phyloP scores from a whole-genome alignment of 2,888 invertebrate genomes.

The Gandaritis pyraliata region DNA sequence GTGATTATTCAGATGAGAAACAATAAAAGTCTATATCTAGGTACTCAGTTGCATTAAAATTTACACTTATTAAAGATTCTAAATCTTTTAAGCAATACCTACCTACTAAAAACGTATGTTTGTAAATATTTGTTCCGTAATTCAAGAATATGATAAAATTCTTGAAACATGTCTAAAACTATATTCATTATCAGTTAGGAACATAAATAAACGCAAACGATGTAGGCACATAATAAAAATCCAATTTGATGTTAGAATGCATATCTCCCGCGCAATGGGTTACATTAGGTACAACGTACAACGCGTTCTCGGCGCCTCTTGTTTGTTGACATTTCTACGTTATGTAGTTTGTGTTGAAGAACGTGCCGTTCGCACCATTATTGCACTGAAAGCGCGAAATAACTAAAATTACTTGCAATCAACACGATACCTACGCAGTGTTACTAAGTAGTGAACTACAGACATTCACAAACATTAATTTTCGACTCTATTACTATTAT shows the following conservation, averaged over 20 bases:
- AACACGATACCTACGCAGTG: constrained; percentile 51
- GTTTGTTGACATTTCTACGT: constrained; percentile 72
- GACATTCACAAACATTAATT: constrained; percentile 48
- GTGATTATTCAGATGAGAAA: neutral
- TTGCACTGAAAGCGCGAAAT: constrained; percentile 52
- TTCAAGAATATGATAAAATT: neutral
- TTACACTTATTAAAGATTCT: too few species aligned
- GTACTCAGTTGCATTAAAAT: too few species aligned
- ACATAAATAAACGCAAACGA: neutral
- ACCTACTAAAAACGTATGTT: too few species aligned
- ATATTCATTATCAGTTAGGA: neutral
- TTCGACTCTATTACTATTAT: constrained; percentile 50
- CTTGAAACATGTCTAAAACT: neutral
- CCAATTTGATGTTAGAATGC: constrained; percentile 27
- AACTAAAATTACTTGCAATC: constrained; percentile 52
- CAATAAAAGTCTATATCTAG: neutral
- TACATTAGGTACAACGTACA: too few species aligned
- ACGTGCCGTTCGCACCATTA: constrained; percentile 66
- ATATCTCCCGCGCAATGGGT: constrained; percentile 50
- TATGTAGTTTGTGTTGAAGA: constrained; percentile 69
- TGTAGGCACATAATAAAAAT: neutral
- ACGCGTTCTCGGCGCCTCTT: constrained; percentile 53
- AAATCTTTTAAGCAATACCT: too few species aligned
- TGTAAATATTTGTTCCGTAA: too few species aligned
- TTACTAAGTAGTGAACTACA: constrained; percentile 51